Evolutionary conservation across 2,888 invertebrate genomes (phyloP), one percentile per base, ranked within the genome.

Genomic region (Parochlus steinenii): DNA sequence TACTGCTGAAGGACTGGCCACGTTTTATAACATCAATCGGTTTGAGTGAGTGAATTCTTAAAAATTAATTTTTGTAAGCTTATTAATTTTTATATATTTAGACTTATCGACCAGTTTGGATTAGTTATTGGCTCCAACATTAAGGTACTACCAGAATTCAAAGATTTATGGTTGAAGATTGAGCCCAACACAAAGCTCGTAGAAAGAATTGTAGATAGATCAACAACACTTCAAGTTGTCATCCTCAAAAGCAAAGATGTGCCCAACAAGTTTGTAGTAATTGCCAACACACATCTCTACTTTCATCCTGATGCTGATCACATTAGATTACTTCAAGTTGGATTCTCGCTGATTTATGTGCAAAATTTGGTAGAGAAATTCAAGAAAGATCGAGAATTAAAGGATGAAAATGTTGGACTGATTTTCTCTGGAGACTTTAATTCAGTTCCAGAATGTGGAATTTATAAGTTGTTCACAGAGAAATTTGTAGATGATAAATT

Each of bases 391-490:
- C 48, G 59, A 45, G 51, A 56, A 5, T 47, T 54, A 1, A 48
- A 54, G n/a, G 6, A 17, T 6, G 16, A 35, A 3, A 55, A 62
- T 22, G 61, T 82, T 18, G 71, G 76, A 2, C 48, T 87, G 2
- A 55, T 93, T 37, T 69, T 89, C 44, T 85, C 86, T 57, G 95
- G 95, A 1, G 95, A 95, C 55, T 90, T 93, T 48, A 95, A 95
- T 53, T 86, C 85, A 53, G 70, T 71, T 3, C 89, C 90, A 1
- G 71, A 75, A 33, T 78, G 76, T 53, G 86, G 83, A 1, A 72
- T 89, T 46, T 83, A 75, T 55, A 68, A 77, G 48, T 62, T 87
- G 34, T 73, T 82, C 56, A 81, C 78, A 0, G 66, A 71, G 25
- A 76, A 78, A 37, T 48, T 54, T 41, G 69, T 87, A 5, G 65